phyloP scores from a whole-genome alignment of 2,888 invertebrate species.

The Acanthococcus lagerstroemiae region DNA sequence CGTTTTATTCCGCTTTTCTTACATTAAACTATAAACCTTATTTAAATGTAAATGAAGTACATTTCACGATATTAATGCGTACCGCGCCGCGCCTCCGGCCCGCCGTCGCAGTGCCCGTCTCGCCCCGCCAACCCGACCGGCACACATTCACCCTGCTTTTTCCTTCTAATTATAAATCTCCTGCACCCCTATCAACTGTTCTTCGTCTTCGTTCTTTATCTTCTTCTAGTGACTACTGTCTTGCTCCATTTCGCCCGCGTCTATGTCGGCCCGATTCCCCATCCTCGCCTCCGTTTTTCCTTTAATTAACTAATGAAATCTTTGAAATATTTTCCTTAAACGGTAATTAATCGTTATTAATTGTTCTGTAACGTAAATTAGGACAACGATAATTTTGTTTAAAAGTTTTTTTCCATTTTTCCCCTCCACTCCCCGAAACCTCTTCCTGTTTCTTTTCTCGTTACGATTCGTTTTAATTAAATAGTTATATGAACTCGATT shows the following conservation, averaged over 20 bases:
- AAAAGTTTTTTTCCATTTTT: too few species aligned
- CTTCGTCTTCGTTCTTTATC: constrained; percentile 25
- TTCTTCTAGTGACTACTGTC: constrained; percentile 23
- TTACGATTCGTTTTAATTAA: too few species aligned
- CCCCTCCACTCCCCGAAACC: too few species aligned
- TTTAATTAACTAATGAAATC: constrained; percentile 30
- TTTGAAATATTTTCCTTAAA: constrained; percentile 29
- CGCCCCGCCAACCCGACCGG: constrained; percentile 1
- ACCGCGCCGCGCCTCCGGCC: constrained; percentile 11
- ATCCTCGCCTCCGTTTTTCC: constrained; percentile 10
- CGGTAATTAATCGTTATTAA: constrained; percentile 30
- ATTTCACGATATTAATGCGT: constrained; percentile 32
- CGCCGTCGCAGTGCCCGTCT: neutral
- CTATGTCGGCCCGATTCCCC: neutral
- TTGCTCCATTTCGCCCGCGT: constrained; percentile 14
- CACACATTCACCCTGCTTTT: constrained; percentile 25
- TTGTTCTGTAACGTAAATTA: constrained; percentile 26
- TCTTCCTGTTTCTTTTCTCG: too few species aligned
- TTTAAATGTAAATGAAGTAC: constrained; percentile 79
- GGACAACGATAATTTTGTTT: constrained; percentile 22
- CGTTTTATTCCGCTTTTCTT: constrained; percentile 30
- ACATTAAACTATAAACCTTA: constrained; percentile 55
- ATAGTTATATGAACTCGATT: too few species aligned
- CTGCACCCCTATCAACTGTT: constrained; percentile 19
- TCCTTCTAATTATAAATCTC: constrained; percentile 30